Percentiles rank a stretch among this genome's conserved stretches.
Evolutionary conservation across 2,113 vertebrate genomes (phyloP).

Genomic region (Lophura nycthemera): DNA sequence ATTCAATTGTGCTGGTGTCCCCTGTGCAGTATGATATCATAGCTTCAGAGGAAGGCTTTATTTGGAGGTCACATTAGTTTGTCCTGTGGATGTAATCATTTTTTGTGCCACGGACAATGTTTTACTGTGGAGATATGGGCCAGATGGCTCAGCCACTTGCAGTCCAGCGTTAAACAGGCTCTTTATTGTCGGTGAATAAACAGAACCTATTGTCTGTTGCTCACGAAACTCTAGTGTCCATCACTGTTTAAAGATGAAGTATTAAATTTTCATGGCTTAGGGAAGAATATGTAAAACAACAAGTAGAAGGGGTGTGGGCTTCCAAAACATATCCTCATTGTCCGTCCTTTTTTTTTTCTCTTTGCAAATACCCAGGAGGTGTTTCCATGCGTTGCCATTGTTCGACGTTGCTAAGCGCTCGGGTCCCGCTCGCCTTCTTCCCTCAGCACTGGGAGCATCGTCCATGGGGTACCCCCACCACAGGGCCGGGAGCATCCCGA

Average conservation of each 20-base stretch:
- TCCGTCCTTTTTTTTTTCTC: not conserved
- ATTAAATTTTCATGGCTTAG: constrained; percentile 79
- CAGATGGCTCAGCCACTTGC: constrained; percentile 87
- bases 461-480: rapidly evolving
- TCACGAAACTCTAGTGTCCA: constrained; percentile 83
- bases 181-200: constrained; percentile 82
- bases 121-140: constrained; percentile 87
- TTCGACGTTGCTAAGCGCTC: not conserved
- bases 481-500: rapidly evolving
- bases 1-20: constrained; percentile 87
- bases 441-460: not conserved
- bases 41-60: constrained; percentile 88
- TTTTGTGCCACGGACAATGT: constrained; percentile 88
- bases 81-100: constrained; percentile 86
- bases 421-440: not conserved
- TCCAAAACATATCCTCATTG: constrained; percentile 59
- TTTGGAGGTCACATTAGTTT: constrained; percentile 84
- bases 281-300: constrained; percentile 74
- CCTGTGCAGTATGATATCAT: constrained; percentile 86
- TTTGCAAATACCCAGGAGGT: not conserved
- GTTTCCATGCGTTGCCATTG: not conserved
- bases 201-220: constrained; percentile 81
- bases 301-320: constrained; percentile 47
- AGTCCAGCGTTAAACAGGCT: constrained; percentile 80
- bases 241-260: constrained; percentile 81